Evolutionary conservation across 2,888 invertebrate genomes (phyloP).

Genomic region (Nematopogon swammerdamellus): DNA sequence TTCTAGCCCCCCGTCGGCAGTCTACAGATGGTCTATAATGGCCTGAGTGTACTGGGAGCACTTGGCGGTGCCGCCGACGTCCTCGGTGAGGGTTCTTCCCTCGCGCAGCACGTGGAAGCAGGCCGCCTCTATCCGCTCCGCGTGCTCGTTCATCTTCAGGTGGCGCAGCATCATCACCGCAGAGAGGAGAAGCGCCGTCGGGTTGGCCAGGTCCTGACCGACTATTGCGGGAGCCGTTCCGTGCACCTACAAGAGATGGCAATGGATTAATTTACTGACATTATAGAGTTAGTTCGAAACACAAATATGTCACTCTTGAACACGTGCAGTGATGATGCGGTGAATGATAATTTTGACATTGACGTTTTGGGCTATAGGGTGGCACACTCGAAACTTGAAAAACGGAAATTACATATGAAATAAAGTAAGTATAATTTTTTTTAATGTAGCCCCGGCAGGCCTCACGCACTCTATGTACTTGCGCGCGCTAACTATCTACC

Average conservation of each 20-base stretch:
- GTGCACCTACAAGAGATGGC: constrained; percentile 80
- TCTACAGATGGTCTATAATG: constrained; percentile 53
- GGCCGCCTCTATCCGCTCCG: constrained; percentile 75
- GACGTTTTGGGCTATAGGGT: too few species aligned
- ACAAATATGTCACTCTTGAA: too few species aligned
- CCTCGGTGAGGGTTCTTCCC: constrained; percentile 80
- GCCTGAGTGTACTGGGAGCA: constrained; percentile 94
- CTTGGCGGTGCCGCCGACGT: constrained; percentile 88
- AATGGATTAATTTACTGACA: not conserved
- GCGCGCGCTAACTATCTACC: too few species aligned
- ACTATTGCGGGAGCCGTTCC: constrained; percentile 97
- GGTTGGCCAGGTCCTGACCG: constrained; percentile 96
- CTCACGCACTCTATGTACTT: too few species aligned
- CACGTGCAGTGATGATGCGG: too few species aligned
- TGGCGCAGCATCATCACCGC: constrained; percentile 98
- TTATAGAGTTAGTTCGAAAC: too few species aligned
- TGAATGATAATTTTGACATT: too few species aligned
- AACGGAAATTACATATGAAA: too few species aligned
- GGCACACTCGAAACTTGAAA: too few species aligned
- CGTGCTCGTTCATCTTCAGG: constrained; percentile 73
- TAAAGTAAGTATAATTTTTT: too few species aligned
- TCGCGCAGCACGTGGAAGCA: constrained; percentile 86
- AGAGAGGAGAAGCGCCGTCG: constrained; percentile 93
- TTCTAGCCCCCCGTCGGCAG: too few species aligned
- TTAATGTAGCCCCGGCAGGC: too few species aligned